Evolutionary conservation across 2,888 invertebrate genomes (phyloP), one percentile per base, ranked within the genome.

Genomic region (Andrena minutula): DNA sequence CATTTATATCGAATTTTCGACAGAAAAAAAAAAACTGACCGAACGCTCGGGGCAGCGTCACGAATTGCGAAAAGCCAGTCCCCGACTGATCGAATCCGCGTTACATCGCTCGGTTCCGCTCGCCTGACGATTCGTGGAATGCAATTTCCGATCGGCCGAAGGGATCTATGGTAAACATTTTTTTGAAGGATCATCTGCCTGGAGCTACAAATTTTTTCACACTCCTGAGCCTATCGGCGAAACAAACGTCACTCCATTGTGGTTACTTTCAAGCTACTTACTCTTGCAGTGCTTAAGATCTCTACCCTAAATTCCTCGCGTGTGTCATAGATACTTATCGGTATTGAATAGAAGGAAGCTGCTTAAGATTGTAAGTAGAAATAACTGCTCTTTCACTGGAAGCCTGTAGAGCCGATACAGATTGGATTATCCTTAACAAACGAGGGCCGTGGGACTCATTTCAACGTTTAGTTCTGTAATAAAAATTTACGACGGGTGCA

Each of bases 1-100:
- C 73, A 64, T 60, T 81, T 53, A 63, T 28, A 47, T 56, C 35
- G 71, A 73, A 71, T 71, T 73, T 32, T 65, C 64, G n/a, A 20
- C 12, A 10, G n/a, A 10, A 20, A 12, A 32, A 63, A 35, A 63
- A 71, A 53, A 47, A n/a, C 26, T 10, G 49, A n/a, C 64, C 72
- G 49, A 61, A 63, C 32, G 64, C 63, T 51, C 35, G 41, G 49
- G 61, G 41, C 71, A 30, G 51, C 28, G 56, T 47, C 73, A 28
- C 64, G 63, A 56, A 64, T 64, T 73, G 53, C 64, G 64, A 64
- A 53, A 65, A 61, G 70, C 60, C 30, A 60, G 41, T 5, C 16
- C 30, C 30, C 10, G 56, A 35, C 30, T 41, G 64, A 73, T 73
- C 64, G 63, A 35, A 53, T 53, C 30, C 28, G 23, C 58, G 74